Evolutionary conservation across 2,113 vertebrate genomes (phyloP).

Genomic region (Manacus vitellinus): DNA sequence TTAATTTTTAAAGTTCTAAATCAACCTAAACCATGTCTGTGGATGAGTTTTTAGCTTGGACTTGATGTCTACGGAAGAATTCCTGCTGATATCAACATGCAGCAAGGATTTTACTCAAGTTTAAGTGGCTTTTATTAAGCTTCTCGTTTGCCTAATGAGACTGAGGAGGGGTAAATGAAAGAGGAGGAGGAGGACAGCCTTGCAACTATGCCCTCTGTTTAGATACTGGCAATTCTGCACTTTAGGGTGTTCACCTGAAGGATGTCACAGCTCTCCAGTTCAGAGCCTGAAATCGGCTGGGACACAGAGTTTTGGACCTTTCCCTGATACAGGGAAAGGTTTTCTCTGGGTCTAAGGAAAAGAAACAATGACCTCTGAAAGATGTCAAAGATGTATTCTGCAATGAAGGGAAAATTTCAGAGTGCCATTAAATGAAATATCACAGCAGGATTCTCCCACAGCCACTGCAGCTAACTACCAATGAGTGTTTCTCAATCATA

Average conservation of each 20-base stretch:
- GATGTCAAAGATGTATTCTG: neutral
- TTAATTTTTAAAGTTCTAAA: conserved; percentile 4
- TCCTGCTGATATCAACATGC: conserved; percentile 8
- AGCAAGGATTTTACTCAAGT: conserved; percentile 5
- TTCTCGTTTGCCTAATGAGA: conserved; percentile 18
- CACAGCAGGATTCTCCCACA: conserved; percentile 32
- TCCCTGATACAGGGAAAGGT: neutral
- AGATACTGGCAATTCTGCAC: neutral
- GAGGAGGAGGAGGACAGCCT: neutral
- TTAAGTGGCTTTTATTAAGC: conserved; percentile 42
- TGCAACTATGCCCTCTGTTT: neutral
- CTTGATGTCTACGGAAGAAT: neutral
- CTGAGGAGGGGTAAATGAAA: neutral
- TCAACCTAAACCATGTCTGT: conserved; percentile 9
- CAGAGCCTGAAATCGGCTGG: neutral
- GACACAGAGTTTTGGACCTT: neutral
- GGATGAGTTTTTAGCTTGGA: neutral
- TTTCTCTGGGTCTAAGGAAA: neutral
- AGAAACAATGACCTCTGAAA: neutral
- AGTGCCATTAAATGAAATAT: neutral
- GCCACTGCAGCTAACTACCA: conserved; percentile 5
- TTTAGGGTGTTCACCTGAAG: neutral
- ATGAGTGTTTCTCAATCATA: conserved; percentile 2
- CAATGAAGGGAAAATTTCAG: neutral
- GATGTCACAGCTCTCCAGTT: neutral